phyloP scores from a whole-genome alignment of 2,113 vertebrate genomes.

The Laticauda colubrina region DNA sequence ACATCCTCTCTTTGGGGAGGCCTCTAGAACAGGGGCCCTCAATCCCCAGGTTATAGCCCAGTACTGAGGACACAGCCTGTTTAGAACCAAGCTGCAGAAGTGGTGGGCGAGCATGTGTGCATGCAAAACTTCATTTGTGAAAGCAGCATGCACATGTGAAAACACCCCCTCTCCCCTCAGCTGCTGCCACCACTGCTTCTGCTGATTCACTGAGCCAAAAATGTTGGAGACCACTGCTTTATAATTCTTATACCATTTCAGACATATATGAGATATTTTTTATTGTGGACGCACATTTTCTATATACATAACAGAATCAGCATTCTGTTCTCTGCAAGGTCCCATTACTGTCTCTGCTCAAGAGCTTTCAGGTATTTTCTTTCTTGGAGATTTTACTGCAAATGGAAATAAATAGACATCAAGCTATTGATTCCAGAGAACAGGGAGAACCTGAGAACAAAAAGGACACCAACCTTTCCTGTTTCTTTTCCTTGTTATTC shows the following conservation, averaged over 20 bases:
- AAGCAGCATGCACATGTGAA: background rate
- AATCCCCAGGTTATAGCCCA: background rate
- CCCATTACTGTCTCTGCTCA: background rate
- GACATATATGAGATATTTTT: background rate
- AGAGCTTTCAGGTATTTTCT: background rate
- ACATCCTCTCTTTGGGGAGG: background rate
- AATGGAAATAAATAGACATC: background rate
- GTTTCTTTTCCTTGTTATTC: background rate
- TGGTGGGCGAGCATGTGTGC: background rate
- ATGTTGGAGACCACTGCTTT: background rate
- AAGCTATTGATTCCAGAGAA: background rate
- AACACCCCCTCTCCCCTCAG: background rate
- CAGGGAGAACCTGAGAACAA: background rate
- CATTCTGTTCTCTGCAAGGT: background rate
- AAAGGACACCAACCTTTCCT: background rate
- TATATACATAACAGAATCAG: background rate
- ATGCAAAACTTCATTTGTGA: background rate
- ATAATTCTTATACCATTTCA: background rate
- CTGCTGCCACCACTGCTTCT: background rate
- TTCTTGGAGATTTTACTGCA: background rate
- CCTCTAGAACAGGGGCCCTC: background rate
- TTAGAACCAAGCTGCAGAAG: background rate
- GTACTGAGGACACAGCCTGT: background rate
- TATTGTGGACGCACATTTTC: background rate
- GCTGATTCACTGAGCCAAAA: fast-evolving